phyloP scores from a whole-genome alignment of 2,113 vertebrate species.

The Crypturellus undulatus region DNA sequence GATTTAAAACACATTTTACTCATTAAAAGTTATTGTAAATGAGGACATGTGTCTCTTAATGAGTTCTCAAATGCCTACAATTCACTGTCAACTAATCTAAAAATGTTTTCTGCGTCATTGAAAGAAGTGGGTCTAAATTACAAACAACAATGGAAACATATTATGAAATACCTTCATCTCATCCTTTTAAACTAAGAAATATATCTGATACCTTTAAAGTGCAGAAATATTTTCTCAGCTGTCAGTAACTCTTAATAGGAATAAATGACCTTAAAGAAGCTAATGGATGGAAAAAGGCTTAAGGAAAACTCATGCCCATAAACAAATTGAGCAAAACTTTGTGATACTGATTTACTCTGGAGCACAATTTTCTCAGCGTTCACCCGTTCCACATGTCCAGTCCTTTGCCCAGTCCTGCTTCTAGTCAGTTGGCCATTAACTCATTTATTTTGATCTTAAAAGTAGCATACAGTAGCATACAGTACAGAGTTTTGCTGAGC shows the following conservation, averaged over 20 bases:
- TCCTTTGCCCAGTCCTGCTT: constrained; percentile 69
- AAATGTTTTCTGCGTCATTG: constrained; percentile 63
- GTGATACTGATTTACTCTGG: neutral
- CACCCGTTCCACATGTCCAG: neutral
- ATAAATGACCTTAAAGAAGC: neutral
- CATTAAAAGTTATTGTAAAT: constrained; percentile 76
- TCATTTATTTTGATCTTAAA: constrained; percentile 68
- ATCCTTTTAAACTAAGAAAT: neutral
- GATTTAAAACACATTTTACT: constrained; percentile 74
- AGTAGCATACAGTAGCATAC: constrained; percentile 12
- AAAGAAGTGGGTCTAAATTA: constrained; percentile 52
- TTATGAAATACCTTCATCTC: neutral
- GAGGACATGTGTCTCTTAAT: constrained; percentile 66
- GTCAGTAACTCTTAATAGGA: neutral
- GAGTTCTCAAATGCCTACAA: constrained; percentile 70
- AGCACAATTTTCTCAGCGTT: neutral
- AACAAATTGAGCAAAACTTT: neutral
- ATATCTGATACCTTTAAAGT: neutral
- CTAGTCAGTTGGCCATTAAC: constrained; percentile 57
- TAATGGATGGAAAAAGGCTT: neutral
- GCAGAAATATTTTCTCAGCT: neutral
- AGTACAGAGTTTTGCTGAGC: neutral
- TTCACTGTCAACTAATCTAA: constrained; percentile 73
- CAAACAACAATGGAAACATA: neutral
- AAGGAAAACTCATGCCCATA: neutral